Evolutionary conservation across 2,113 vertebrate species (phyloP), one percentile per base, ranked within the genome.

Genomic region (Pteropus alecto): DNA sequence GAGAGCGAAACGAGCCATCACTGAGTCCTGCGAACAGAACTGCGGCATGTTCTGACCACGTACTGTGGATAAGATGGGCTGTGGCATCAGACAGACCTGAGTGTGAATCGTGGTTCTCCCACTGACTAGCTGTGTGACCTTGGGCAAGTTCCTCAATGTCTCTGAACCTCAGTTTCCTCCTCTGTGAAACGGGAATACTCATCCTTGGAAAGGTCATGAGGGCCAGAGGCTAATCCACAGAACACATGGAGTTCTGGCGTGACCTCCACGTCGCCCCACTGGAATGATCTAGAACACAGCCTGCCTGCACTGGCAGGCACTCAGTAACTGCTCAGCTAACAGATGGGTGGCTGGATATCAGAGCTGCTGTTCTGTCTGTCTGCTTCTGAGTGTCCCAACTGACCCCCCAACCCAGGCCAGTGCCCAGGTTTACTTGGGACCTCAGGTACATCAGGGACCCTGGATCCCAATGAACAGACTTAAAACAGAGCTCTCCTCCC

Each of bases 291-390:
- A 28, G 60, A 61, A 30, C 60, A 63, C 12, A 13, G 60, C 60
- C 11, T 63, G 60, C 60, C 60, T 63, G 60, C 28, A 14, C 26
- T 1, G 33, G 61, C 30, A 28, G 43, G 12, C 9, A 1, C 60
- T 87, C 11, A 9, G 5, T 33, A 30, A 63, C 12, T 12, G n/a
- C 5, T 58, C 51, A 5, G 16, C 4, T n/a, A n/a, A 12, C 0
- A 0, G 35, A 33, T 1, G 11, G 35, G 7, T 0, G 4, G 43
- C 28, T 4, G 22, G 41, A 12, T 2, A 2, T 28, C 51, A 60
- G 30, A 46, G 77, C 46, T 24, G 68, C 54, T 84, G 30, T 38
- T 54, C n/a, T 35, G 12, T 26, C 56, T 61, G 71, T 38, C 11
- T 35, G 51, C 19, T 30, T 86, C 5, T 30, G 38, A 73, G 58